These are phyloP conservation scores for Xylota sylvarum DNA, from an alignment of 2,888 invertebrate genomes.

Conservation along the genomic window DNA sequence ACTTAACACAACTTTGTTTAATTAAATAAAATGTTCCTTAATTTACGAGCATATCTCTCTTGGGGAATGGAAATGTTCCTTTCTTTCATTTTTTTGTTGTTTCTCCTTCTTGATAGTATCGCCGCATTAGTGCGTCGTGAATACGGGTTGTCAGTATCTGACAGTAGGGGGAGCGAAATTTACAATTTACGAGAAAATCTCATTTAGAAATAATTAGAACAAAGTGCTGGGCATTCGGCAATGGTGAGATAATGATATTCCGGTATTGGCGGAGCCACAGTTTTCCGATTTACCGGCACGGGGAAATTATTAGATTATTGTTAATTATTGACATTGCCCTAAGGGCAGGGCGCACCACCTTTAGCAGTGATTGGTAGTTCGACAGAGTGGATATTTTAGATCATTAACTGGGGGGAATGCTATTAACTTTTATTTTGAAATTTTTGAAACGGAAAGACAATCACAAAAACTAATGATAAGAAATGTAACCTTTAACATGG, in stretches of 20 bases:
- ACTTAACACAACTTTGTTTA: constrained; percentile 75
- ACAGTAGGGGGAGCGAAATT: constrained; percentile 37
- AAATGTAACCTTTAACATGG: neutral
- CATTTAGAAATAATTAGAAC: constrained; percentile 76
- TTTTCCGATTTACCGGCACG: constrained; percentile 24
- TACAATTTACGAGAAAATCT: constrained; percentile 76
- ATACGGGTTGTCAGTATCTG: constrained; percentile 31
- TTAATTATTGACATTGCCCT: constrained; percentile 71
- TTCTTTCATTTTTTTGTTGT: constrained; percentile 16
- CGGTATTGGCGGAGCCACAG: constrained; percentile 20
- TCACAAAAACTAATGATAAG: neutral
- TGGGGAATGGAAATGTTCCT: constrained; percentile 38
- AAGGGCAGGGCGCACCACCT: constrained; percentile 35
- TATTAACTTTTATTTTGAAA: neutral
- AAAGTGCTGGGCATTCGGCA: constrained; percentile 72
- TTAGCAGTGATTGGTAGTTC: constrained; percentile 34
- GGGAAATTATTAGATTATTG: constrained; percentile 72
- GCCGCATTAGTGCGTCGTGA: constrained; percentile 33
- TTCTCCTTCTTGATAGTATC: constrained; percentile 7
- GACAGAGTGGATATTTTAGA: constrained; percentile 1
- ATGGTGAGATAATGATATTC: constrained; percentile 67
- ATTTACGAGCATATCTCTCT: constrained; percentile 63
- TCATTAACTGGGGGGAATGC: constrained; percentile 19
- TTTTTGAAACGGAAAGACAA: neutral
- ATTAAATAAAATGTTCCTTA: constrained; percentile 76